Conservation (phyloP, 2,797 vertebrate species). For the Jordanella pulchra region DNA sequence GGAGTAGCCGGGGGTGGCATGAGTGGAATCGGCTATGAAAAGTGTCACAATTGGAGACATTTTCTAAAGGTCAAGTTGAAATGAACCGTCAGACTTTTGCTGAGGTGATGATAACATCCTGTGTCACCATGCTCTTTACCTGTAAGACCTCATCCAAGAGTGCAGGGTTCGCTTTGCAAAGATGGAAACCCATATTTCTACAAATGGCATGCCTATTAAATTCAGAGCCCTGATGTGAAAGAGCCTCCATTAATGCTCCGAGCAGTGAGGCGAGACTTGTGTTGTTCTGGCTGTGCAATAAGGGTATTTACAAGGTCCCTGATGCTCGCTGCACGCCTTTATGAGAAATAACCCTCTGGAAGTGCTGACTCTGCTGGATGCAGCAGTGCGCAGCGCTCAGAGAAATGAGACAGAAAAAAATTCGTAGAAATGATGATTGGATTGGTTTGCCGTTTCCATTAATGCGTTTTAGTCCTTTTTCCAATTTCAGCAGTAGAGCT, state of each 20-base stretch:
- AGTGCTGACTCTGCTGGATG: constrained; percentile 70
- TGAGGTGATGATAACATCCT: constrained; percentile 35
- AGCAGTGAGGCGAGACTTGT: constrained; percentile 39
- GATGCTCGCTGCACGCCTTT: constrained; percentile 44
- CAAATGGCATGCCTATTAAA: constrained; percentile 48
- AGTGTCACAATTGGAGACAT: constrained; percentile 44
- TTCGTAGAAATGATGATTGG: constrained; percentile 64
- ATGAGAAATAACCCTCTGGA: constrained; percentile 69
- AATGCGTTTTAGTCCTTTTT: constrained; percentile 39
- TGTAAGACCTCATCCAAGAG: constrained; percentile 10
- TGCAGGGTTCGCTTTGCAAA: constrained; percentile 6
- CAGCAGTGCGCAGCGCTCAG: constrained; percentile 36
- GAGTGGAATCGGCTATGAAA: constrained; percentile 34
- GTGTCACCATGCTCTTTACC: constrained; percentile 55
- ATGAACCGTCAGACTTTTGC: constrained; percentile 20
- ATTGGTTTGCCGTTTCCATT: constrained; percentile 53
- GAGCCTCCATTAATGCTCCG: constrained; percentile 55
- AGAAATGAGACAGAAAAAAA: constrained; percentile 57
- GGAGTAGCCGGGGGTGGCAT: neutral
- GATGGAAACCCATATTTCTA: constrained; percentile 14
- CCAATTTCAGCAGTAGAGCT: constrained; percentile 22
- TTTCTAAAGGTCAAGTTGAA: constrained; percentile 48
- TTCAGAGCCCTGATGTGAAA: constrained; percentile 31
- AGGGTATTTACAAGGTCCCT: constrained; percentile 70
- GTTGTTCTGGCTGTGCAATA: constrained; percentile 60